Base-by-base conservation (phyloP, 2,888 invertebrate species). In the Xiphydria camelus region DNA sequence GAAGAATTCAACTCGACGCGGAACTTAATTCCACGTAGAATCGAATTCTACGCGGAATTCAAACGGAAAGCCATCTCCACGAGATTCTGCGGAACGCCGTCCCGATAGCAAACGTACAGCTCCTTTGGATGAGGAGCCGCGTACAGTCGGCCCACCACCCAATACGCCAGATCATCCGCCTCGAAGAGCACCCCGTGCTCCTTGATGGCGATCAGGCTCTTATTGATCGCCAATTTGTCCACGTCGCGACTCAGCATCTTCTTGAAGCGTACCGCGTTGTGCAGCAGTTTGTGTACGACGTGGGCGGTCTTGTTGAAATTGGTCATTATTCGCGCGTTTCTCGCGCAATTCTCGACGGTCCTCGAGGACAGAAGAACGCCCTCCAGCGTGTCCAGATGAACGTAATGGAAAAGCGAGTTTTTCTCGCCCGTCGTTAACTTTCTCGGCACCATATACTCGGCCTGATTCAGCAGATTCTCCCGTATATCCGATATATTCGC, bases 11-110 rank as follows among this genome's bases (percentile, higher is more conserved):
- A n/a, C n/a, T n/a, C n/a, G n/a, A n/a, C n/a, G n/a, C n/a, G n/a
- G n/a, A n/a, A n/a, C n/a, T n/a, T n/a, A n/a, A n/a, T n/a, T n/a
- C n/a, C n/a, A n/a, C 12, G 7, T 14, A 34, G 52, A 49, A 64
- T 25, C 59, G n/a, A 68, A 36, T 62, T 63, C 43, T 70, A 64
- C 42, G 77, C 73, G 79, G 83, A 41, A 78, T 85, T 78, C 3
- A 91, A 78, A 57, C 88, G 83, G 73, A 91, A 94, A 4, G 93
- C 92, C 63, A 94, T 82, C 80, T 95, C 94, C 0, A 94, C 84
- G 58, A 93, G 79, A 78, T 92, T 93, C 75, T 94, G 94, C 0
- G 93, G 91, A 9, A 89, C 82, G 18, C 86, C 86, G 51, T 93
- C 91, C 58, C 89, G 86, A 75, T 91, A 91, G 73, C 94, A 94